A percentile compares a stretch with the other conserved stretches of the same genome.
Evolutionary conservation across 2,113 vertebrate species (phyloP).

Genomic region (Neopipo cinnamomea): DNA sequence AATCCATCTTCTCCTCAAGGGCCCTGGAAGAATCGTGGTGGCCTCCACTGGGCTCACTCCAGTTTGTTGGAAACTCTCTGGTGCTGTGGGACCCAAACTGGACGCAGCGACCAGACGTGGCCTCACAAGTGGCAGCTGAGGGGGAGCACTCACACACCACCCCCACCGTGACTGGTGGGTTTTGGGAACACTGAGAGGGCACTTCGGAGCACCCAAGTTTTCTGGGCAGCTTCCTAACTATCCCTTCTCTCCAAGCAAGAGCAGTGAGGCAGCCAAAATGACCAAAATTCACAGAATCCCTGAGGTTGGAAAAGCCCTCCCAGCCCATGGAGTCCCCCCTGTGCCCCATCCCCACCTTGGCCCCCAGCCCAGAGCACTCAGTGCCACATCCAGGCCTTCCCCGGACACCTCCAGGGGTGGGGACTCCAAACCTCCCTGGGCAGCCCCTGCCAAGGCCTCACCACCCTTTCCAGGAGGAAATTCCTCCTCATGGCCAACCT

Average conservation of each 20-base stretch:
- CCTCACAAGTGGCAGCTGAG: neutral
- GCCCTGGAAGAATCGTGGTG: neutral
- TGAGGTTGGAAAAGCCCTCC: neutral
- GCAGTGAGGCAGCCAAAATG: neutral
- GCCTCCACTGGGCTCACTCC: neutral
- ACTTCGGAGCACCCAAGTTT: neutral
- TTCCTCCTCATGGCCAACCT: neutral
- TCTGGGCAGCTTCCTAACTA: neutral
- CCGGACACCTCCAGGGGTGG: accelerated
- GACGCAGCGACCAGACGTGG: neutral
- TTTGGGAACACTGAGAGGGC: neutral
- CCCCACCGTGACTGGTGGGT: neutral
- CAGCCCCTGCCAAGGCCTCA: neutral
- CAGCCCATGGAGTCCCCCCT: neutral
- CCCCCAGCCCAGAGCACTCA: too few species aligned
- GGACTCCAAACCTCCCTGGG: neutral
- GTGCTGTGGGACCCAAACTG: accelerated
- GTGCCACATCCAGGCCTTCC: neutral
- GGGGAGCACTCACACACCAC: neutral
- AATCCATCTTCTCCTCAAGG: neutral
- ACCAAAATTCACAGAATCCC: neutral
- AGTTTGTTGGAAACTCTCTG: neutral
- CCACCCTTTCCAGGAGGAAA: neutral
- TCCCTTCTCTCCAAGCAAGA: neutral
- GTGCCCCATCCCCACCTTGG: neutral